Evolutionary conservation across 2,797 vertebrate genomes (phyloP), one percentile per base, ranked within the genome.

Genomic region (Callimico goeldii): DNA sequence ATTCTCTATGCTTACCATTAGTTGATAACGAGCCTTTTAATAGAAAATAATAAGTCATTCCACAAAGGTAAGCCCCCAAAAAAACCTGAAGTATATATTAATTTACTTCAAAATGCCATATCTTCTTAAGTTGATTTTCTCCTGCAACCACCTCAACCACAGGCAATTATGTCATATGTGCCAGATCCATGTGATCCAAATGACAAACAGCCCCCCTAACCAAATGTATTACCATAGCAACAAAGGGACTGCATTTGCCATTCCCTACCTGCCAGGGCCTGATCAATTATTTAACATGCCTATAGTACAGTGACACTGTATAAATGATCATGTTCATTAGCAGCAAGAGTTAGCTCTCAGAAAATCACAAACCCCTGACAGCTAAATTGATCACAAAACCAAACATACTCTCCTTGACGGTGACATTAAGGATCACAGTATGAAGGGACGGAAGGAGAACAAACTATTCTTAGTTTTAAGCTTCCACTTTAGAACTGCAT

Each of bases 181-280:
- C 90, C 92, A 98, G 96, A 98, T 97, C 94, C 96, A 96, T 96
- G 90, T 2, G 85, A 95, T 88, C 96, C 97, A 96, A 98, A 98
- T 97, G 98, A 98, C 97, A 97, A 98, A 98, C 97, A 98, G 97
- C 97, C 97, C 98, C 97, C 98, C 98, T 98, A 98, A 98, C 97
- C 98, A 98, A 98, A 98, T 97, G 90, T 95, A 98, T 98, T 98
- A 92, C 98, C 98, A 98, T 98, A 98, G 99, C 98, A 98, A 99
- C 98, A 98, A 4, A 98, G 96, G 96, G 83, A 98, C 95, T 94
- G 89, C 91, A 96, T 88, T 96, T 98, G 97, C 97, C 81, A 41
- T 98, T 87, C 98, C 98, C 98, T 98, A 98, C 98, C 98, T 99
- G 98, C 97, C 97, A 98, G 95, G 97, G 97, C 94, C 97, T 96